Evolutionary conservation across 2,113 vertebrate species (phyloP), one percentile per base, ranked within the genome.

Genomic region (Pogonocichla stellata): DNA sequence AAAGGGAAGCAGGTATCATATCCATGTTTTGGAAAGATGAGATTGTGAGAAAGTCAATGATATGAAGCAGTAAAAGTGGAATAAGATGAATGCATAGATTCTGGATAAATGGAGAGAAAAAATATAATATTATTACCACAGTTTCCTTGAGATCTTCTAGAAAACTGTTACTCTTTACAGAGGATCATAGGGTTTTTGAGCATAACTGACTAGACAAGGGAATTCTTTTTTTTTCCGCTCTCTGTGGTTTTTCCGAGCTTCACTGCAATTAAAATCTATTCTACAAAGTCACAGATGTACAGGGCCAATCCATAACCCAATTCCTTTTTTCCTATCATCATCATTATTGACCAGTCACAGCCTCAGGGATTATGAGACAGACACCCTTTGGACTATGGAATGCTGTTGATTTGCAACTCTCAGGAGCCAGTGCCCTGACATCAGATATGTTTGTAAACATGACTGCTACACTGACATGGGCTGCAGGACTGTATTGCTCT

Each of bases 351-450:
- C 84, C 65, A 94, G 86, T 85, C 88, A 86, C 88, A 93, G 88
- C 93, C 93, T 94, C 88, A 92, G 94, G 93, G 96, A 93, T 93
- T 92, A 93, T 12, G 60, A 94, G 87, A 94, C 90, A 74, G 93
- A 86, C 85, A 92, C 64, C 80, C 86, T 93, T 78, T 80, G 77
- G 88, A 94, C 72, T 36, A 93, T 57, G 94, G 92, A 96, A 94
- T 57, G 67, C 53, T 92, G 75, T 80, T 91, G 78, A 92, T 97
- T 88, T 86, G 83, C 77, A 84, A 70, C 60, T 34, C 86, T 72
- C 20, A 16, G 71, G 79, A 95, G 82, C 62, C 80, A 86, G 61
- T 40, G 93, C 80, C 72, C 95, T 96, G 96, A 79, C 62, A 94
- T 57, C 88, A 92, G 93, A 86, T 79, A 47, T 42, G 82, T 92